These are phyloP conservation scores for Chionis minor DNA, from an alignment of 2,113 vertebrate species.

Conservation along the genomic window DNA sequence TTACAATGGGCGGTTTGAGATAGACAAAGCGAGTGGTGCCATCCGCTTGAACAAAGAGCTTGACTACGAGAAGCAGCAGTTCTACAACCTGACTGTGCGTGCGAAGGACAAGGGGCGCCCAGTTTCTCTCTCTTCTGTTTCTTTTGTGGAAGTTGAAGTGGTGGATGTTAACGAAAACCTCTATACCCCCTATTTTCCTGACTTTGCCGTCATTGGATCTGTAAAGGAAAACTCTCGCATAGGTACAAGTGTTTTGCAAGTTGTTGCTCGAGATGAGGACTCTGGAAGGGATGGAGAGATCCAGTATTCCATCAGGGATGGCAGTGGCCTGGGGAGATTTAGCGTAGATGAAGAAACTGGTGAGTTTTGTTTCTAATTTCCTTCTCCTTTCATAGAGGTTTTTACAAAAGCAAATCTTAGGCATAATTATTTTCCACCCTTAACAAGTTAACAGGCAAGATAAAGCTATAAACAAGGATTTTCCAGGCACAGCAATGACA, in stretches of 20 bases:
- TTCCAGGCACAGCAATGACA: not conserved
- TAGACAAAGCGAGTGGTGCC: constrained; percentile 89
- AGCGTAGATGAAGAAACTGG: constrained; percentile 95
- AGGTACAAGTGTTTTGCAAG: constrained; percentile 90
- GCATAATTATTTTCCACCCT: not conserved
- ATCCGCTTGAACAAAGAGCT: constrained; percentile 91
- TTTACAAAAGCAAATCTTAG: not conserved
- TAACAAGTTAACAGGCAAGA: not conserved
- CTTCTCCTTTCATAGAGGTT: not conserved
- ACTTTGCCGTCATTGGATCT: constrained; percentile 87
- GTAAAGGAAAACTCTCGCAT: constrained; percentile 91
- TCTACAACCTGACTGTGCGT: constrained; percentile 93
- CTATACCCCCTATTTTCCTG: constrained; percentile 89
- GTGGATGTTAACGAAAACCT: constrained; percentile 98
- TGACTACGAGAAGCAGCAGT: constrained; percentile 94
- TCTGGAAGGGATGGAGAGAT: constrained; percentile 91
- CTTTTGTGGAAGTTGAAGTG: constrained; percentile 94
- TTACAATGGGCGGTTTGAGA: constrained; percentile 90
- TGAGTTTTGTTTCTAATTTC: constrained; percentile 69
- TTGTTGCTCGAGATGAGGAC: constrained; percentile 89
- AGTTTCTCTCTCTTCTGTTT: constrained; percentile 90
- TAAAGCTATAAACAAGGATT: not conserved
- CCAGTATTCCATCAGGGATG: constrained; percentile 94
- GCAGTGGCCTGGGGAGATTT: constrained; percentile 93
- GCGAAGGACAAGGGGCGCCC: constrained; percentile 95